These are phyloP conservation scores for Ricordea florida DNA, from an alignment of 92 coral and sea anemone genomes.

Conservation along the genomic window DNA sequence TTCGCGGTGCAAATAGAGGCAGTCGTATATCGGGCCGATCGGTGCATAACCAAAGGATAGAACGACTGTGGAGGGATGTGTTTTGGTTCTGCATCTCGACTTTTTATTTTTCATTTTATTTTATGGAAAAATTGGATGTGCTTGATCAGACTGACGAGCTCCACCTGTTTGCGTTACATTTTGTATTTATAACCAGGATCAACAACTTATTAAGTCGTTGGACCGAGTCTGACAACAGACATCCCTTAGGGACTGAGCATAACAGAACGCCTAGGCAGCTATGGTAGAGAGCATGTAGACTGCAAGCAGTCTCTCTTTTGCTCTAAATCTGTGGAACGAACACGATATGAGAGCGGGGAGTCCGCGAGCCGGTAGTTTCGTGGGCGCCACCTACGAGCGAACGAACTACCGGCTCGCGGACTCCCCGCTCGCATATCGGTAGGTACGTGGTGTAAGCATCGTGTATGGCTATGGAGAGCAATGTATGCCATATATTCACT, in stretches of 20 bases:
- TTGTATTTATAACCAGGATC: conserved; percentile 44
- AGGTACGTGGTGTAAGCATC: too few species aligned
- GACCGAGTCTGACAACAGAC: conserved; percentile 44
- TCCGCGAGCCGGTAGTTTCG: too few species aligned
- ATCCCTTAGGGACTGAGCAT: conserved; percentile 50
- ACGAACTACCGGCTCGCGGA: too few species aligned
- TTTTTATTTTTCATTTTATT: conserved; percentile 43
- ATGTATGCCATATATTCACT: too few species aligned
- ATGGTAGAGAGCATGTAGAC: conserved; percentile 57
- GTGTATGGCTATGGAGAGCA: too few species aligned
- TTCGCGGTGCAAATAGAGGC: neutral
- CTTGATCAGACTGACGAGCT: conserved; percentile 67
- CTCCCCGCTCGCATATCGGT: too few species aligned
- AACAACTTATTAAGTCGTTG: conserved; percentile 37
- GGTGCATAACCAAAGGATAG: conserved; percentile 25
- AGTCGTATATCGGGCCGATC: conserved; percentile 37
- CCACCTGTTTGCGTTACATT: conserved; percentile 58
- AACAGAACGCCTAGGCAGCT: conserved; percentile 49
- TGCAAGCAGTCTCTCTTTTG: too few species aligned
- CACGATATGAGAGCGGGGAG: too few species aligned
- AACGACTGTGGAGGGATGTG: conserved; percentile 66
- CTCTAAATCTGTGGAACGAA: too few species aligned
- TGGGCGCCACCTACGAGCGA: too few species aligned
- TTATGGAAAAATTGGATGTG: conserved; percentile 19
- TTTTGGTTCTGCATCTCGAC: conserved; percentile 8